Percentiles rank a stretch among this genome's conserved stretches.
phyloP scores from a whole-genome alignment of 37 sponge, comb jelly and placozoan species.

The Axinella damicornis region DNA sequence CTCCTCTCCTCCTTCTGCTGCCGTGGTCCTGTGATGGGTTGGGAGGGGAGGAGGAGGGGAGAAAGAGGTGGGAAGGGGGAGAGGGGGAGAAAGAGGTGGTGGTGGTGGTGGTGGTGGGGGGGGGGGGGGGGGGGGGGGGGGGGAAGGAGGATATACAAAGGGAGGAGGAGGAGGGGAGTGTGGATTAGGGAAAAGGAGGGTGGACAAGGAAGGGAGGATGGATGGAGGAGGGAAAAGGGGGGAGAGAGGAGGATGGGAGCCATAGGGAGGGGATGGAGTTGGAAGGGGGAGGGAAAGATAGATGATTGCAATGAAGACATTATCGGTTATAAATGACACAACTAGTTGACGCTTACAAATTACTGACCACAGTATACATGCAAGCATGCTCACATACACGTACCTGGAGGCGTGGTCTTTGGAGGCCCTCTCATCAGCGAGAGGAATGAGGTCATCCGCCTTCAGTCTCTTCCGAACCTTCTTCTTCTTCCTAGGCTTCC shows the following conservation, averaged over 20 bases:
- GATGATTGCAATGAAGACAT: no score
- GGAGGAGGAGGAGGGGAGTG: background rate
- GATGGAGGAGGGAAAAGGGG: background rate
- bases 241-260: background rate
- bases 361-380: no score
- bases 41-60: background rate
- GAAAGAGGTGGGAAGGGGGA: no score
- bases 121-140: background rate
- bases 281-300: no score
- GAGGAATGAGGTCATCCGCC: conserved; percentile 62
- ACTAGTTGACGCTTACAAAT: no score
- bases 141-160: background rate
- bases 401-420: conserved; percentile 37
- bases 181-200: background rate
- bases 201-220: background rate
- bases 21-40: no score
- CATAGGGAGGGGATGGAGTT: no score
- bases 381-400: no score
- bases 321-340: no score
- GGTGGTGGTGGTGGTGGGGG: background rate
- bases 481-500: conserved; percentile 85
- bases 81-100: background rate
- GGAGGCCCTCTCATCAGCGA: background rate
- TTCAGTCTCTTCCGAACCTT: conserved; percentile 62
- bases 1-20: no score